Conservation (phyloP, 1,140 invertebrate genomes). For the Frieseomelitta varia region DNA sequence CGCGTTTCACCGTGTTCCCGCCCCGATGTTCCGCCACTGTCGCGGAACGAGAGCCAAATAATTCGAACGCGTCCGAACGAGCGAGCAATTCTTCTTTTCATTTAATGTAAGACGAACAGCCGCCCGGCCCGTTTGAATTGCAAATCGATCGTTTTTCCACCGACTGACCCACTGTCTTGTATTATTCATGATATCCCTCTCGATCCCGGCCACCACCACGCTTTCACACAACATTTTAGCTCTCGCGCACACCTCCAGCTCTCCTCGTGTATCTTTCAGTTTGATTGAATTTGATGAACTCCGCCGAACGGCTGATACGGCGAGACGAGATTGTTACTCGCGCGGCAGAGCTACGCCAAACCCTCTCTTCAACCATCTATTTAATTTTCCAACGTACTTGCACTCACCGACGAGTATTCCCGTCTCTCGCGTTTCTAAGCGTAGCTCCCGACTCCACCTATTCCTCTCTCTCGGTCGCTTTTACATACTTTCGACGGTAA, state of each 20-base stretch:
- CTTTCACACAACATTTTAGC: slow-evolving; percentile 23
- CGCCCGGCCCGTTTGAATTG: slow-evolving; percentile 11
- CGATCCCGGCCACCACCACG: slow-evolving; percentile 17
- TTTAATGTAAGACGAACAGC: neutral
- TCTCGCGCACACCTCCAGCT: neutral
- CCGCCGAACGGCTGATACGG: too few species aligned
- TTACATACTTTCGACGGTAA: neutral
- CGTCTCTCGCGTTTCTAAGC: neutral
- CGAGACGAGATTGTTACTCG: neutral
- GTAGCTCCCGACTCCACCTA: neutral
- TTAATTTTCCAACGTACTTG: neutral
- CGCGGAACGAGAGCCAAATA: too few species aligned
- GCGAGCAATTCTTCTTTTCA: slow-evolving; percentile 4
- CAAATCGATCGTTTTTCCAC: slow-evolving; percentile 25
- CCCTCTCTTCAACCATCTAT: neutral
- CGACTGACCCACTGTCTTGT: slow-evolving; percentile 7
- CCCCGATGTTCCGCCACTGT: too few species aligned
- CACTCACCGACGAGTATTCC: too few species aligned
- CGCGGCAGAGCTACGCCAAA: neutral
- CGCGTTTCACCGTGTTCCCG: too few species aligned
- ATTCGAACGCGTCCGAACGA: neutral
- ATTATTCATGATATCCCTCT: slow-evolving; percentile 37
- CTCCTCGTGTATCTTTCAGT: slow-evolving; percentile 13
- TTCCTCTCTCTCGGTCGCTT: neutral
- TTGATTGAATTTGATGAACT: slow-evolving; percentile 35